Conservation (phyloP, 2,888 invertebrate species). For the Syrista parreyssii region DNA sequence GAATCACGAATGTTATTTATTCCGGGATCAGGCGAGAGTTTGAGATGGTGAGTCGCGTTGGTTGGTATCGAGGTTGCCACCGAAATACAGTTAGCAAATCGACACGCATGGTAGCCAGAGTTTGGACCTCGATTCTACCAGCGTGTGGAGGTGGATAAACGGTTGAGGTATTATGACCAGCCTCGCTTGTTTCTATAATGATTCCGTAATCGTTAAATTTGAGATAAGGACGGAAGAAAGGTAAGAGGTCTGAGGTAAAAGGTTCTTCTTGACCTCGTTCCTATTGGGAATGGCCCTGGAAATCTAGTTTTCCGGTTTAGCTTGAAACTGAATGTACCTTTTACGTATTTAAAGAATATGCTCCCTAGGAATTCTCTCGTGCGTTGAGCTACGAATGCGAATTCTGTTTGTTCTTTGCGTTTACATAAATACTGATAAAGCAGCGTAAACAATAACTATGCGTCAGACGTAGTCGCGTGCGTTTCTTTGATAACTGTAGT, state of each 20-base stretch:
- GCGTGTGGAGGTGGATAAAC: background rate
- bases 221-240: background rate
- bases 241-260: conserved; percentile 13
- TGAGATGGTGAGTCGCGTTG: background rate
- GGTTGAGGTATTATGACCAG: background rate
- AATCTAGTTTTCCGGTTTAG: conserved; percentile 32
- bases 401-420: background rate
- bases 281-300: conserved; percentile 46
- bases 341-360: background rate
- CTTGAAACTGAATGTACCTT: background rate
- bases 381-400: background rate
- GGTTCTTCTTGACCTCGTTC: conserved; percentile 58
- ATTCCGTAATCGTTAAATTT: background rate
- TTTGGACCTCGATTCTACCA: background rate
- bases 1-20: conserved; percentile 3
- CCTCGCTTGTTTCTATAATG: background rate
- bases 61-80: background rate
- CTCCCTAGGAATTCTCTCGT: background rate
- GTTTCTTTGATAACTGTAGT: background rate
- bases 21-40: conserved; percentile 3
- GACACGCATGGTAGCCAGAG: background rate
- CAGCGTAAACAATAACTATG: background rate
- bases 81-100: background rate
- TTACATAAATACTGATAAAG: background rate
- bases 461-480: background rate